Percentiles rank a stretch among this genome's conserved stretches.
Evolutionary conservation across 2,888 invertebrate genomes (phyloP).

Genomic region (Eupithecia centaureata): DNA sequence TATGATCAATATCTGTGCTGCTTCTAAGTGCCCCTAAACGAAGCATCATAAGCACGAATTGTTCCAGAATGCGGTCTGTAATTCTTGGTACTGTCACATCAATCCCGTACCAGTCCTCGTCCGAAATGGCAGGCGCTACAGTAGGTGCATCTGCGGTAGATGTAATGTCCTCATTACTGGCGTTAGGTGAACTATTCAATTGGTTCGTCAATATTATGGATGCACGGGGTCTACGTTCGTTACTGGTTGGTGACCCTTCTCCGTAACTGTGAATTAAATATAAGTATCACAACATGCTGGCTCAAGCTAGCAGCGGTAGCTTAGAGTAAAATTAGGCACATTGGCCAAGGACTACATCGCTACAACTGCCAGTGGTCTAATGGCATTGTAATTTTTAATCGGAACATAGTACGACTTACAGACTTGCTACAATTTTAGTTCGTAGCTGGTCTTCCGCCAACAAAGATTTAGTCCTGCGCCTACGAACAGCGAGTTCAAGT

Average conservation of each 20-base stretch:
- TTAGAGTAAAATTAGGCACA: background rate
- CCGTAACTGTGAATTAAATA: slow-evolving; percentile 54
- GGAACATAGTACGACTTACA: slow-evolving; percentile 57
- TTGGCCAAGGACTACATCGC: background rate
- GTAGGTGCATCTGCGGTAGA: slow-evolving; percentile 46
- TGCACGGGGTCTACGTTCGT: slow-evolving; percentile 18
- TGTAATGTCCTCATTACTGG: slow-evolving; percentile 50
- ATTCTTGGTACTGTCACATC: slow-evolving; percentile 70
- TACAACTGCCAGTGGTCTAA: background rate
- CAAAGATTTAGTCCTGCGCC: slow-evolving; percentile 77
- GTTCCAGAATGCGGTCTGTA: slow-evolving; percentile 74
- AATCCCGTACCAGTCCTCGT: slow-evolving; percentile 69
- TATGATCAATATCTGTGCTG: slow-evolving; percentile 50
- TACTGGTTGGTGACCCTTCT: slow-evolving; percentile 44
- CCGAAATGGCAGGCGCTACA: slow-evolving; percentile 51
- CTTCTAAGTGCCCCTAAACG: slow-evolving; percentile 64
- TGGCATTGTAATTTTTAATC: background rate
- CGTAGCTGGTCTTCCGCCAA: slow-evolving; percentile 72
- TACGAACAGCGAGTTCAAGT: slow-evolving; percentile 74
- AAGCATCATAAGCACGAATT: slow-evolving; percentile 72
- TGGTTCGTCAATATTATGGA: slow-evolving; percentile 42
- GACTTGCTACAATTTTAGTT: slow-evolving; percentile 63
- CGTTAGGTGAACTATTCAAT: slow-evolving; percentile 43
- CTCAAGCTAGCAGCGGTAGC: background rate
- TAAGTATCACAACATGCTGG: background rate